phyloP scores from a whole-genome alignment of 2,797 vertebrate genomes.

The Chiroxiphia lanceolata region DNA sequence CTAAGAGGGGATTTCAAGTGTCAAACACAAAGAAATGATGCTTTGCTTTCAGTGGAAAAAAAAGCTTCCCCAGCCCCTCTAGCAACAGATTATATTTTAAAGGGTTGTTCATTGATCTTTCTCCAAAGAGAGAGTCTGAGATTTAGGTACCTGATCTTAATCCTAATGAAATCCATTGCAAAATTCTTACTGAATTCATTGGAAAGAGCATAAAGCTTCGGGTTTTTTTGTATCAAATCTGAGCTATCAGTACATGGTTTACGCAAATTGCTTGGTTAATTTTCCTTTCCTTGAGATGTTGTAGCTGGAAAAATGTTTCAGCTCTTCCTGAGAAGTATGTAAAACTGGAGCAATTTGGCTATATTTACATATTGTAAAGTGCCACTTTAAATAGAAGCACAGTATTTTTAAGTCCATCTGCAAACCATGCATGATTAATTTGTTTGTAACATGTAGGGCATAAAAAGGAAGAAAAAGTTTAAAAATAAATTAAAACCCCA shows the following conservation, averaged over 20 bases:
- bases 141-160: slow-evolving; percentile 36
- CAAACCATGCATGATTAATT: background rate
- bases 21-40: slow-evolving; percentile 51
- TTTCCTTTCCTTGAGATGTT: background rate
- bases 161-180: slow-evolving; percentile 17
- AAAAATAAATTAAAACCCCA: background rate
- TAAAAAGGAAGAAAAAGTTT: background rate
- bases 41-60: slow-evolving; percentile 19
- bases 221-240: background rate
- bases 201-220: background rate
- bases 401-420: slow-evolving; percentile 10
- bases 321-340: background rate
- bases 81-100: slow-evolving; percentile 53
- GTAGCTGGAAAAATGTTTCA: slow-evolving; percentile 24
- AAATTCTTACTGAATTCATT: slow-evolving; percentile 17
- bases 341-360: background rate
- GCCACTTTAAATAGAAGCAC: background rate
- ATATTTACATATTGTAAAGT: background rate
- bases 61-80: slow-evolving; percentile 17
- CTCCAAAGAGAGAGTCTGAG: slow-evolving; percentile 15
- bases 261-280: background rate
- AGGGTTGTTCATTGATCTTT: slow-evolving; percentile 29
- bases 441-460: background rate
- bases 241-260: background rate
- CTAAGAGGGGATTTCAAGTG: slow-evolving; percentile 50